These are phyloP conservation scores for Brachystomella parvula DNA, from an alignment of 1,140 invertebrate species.

Conservation along the genomic window DNA sequence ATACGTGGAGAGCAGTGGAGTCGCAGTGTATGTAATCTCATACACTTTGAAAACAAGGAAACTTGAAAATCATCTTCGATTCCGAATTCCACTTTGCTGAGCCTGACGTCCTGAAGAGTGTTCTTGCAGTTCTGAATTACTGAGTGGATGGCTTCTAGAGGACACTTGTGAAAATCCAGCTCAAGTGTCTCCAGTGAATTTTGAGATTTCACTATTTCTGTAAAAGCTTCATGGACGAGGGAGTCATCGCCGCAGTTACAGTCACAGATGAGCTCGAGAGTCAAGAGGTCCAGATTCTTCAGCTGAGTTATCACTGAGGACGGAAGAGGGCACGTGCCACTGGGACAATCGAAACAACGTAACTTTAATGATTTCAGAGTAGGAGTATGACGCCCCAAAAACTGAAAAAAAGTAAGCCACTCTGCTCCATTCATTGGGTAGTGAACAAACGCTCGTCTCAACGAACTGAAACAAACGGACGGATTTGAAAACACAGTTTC, in stretches of 20 bases:
- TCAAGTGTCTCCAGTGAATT: conserved; percentile 13
- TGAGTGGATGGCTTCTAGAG: conserved; percentile 4
- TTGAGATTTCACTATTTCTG: conserved; percentile 16
- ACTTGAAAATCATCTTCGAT: conserved; percentile 12
- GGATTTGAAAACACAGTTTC: conserved; percentile 22
- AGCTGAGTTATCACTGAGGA: neutral
- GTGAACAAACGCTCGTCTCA: conserved; percentile 13
- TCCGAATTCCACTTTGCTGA: conserved; percentile 15
- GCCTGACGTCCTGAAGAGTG: conserved; percentile 12
- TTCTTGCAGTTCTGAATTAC: conserved; percentile 1
- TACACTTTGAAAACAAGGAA: conserved; percentile 14
- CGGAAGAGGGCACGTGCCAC: neutral
- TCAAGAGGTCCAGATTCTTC: conserved; percentile 1
- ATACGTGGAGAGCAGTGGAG: neutral
- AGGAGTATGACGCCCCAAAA: conserved; percentile 11
- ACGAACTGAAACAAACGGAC: conserved; percentile 11
- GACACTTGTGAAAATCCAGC: conserved; percentile 5
- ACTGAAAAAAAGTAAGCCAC: conserved; percentile 23
- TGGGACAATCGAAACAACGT: conserved; percentile 15
- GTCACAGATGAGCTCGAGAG: neutral
- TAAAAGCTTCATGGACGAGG: conserved; percentile 7
- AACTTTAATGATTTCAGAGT: conserved; percentile 18
- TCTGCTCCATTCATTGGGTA: conserved; percentile 12
- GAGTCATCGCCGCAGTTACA: neutral
- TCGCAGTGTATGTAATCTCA: neutral